Evolutionary conservation across 2,113 vertebrate species (phyloP), one percentile per base, ranked within the genome.

Genomic region (Thunnus maccoyii): DNA sequence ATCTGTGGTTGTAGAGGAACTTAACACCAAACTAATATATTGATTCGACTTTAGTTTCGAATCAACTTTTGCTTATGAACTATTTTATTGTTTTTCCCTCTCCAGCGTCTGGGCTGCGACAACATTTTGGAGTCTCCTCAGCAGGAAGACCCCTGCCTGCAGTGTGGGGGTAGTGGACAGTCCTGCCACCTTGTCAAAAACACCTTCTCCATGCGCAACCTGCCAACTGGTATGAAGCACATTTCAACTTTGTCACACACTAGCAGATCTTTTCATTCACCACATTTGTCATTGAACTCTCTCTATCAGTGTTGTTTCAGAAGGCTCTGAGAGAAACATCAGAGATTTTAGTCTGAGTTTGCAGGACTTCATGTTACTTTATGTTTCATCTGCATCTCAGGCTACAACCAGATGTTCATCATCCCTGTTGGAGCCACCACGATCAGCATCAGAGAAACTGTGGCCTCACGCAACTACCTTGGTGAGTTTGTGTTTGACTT

Each of bases 371-470:
- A 36, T 32, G 3, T 17, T 60, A 0, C 36, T 41, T 5, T 41
- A 41, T 50, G 3, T 76, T 32, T 62, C 3, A 13, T 65, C 41
- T 72, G 5, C 46, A 32, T 74, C 18, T 30, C 80, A 99, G 98
- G 98, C 86, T 99, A 99, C 92, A 99, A 98, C 93, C 97, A 97
- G 90, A 97, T 99, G 80, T 95, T 99, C 77, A 93, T 96, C 77
- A 95, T 99, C 69, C 98, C 98, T 0, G 66, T 91, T 41, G 97
- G 98, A 70, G 97, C 98, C 47, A 99, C 96, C 13, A 97, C 95
- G 83, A 96, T 99, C 78, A 95, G 36, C 68, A 96, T 99, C 61
- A 95, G 95, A 86, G 98, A 99, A 80, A 94, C 91, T 0, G 90
- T 90, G 0, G 94, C 98, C n/a, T 96, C 96, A 81, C 97, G 96